Base-by-base conservation (phyloP, 2,797 vertebrate genomes). In the Phylloscopus collybita region DNA sequence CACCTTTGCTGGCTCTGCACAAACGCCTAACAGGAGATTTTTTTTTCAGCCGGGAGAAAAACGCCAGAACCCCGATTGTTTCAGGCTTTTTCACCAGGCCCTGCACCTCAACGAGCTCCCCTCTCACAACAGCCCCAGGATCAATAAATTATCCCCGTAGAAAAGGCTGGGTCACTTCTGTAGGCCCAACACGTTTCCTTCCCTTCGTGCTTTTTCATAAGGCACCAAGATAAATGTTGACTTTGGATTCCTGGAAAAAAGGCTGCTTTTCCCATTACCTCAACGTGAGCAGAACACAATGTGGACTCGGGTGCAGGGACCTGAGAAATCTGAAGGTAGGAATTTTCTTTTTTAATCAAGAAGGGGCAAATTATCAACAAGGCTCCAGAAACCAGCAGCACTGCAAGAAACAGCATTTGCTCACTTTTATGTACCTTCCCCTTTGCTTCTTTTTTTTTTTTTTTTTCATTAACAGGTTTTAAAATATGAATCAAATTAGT, bases 221-320 rank as follows among this genome's bases (percentile, higher is more conserved):
- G 73, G 95, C 97, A 97, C 97, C 96, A 97, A 98, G 97, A 98
- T 93, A 97, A 98, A 98, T 97, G 98, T 98, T 98, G 97, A 91
- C 96, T 98, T 98, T 97, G 97, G 95, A 97, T 61, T 72, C 95
- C 95, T 95, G 88, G 90, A 91, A 89, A 83, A 67, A 92, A 86
- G 93, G 83, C 97, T 98, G 97, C 95, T 98, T 98, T 98, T 98
- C 96, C 96, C 97, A 98, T 98, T 97, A 97, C 96, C 97, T 98
- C 93, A 94, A 90, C 36, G 64, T 44, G 87, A 93, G 93, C 95
- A 93, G 92, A 95, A 97, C 94, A 73, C 69, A 26, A 83, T 9
- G 3, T 50, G 82, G 71, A 71, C 86, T 67, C 0, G 2, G 85
- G 61, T 10, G 40, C 81, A 64, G 72, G 40, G 20, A 82, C 65